phyloP scores from a whole-genome alignment of 2,797 vertebrate species.

The Corythornis leucogaster region DNA sequence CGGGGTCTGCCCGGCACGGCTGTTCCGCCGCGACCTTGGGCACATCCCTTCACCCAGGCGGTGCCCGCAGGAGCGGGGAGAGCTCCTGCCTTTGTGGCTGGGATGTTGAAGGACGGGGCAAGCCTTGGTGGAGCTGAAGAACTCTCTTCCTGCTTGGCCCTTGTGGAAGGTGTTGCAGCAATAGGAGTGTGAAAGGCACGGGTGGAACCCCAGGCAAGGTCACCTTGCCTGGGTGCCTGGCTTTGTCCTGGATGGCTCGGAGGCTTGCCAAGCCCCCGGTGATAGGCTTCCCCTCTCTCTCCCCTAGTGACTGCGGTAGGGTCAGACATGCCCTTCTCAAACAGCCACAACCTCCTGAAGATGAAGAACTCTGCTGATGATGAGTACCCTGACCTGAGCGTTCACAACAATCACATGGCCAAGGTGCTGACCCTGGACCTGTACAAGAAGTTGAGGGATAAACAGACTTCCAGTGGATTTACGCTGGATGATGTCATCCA shows the following conservation, averaged over 20 bases:
- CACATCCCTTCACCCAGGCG: not conserved
- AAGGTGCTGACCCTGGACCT: slow-evolving; percentile 88
- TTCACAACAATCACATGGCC: slow-evolving; percentile 97
- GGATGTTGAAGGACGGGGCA: not conserved
- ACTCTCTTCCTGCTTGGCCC: not conserved
- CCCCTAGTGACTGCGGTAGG: slow-evolving; percentile 72
- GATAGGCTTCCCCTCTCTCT: slow-evolving; percentile 48
- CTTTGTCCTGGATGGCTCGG: not conserved
- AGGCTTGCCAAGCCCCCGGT: not conserved
- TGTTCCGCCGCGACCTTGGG: not conserved
- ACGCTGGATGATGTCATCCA: slow-evolving; percentile 94
- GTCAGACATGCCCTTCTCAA: slow-evolving; percentile 93
- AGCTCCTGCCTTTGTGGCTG: not conserved
- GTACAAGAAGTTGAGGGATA: slow-evolving; percentile 87
- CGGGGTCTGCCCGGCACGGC: not conserved
- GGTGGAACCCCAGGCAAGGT: slow-evolving; percentile 48
- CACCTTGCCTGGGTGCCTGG: slow-evolving; percentile 45
- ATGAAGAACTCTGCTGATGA: slow-evolving; percentile 80
- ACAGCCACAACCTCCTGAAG: slow-evolving; percentile 92
- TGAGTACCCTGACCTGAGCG: slow-evolving; percentile 91
- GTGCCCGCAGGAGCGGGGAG: not conserved
- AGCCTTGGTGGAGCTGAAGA: not conserved
- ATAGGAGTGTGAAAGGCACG: not conserved
- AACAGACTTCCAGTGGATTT: slow-evolving; percentile 91
- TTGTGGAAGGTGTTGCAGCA: not conserved